Evolutionary conservation across 2,888 invertebrate genomes (phyloP).

Genomic region (Epirrita christyi): DNA sequence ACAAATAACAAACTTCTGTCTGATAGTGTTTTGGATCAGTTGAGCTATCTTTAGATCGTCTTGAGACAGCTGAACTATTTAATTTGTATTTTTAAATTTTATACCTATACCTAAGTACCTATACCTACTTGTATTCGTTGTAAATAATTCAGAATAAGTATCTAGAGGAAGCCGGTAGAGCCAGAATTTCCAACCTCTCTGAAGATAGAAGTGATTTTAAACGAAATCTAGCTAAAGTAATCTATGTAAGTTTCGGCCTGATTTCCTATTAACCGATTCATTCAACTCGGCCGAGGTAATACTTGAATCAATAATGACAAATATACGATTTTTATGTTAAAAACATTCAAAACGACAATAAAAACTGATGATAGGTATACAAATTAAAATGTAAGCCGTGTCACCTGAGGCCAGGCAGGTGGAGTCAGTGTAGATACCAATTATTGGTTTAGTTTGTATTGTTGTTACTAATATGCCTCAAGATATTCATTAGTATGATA

Average conservation of each 20-base stretch:
- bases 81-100: too few relatives aligned
- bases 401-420: constrained; percentile 41
- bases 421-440: constrained; percentile 5
- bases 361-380: constrained; percentile 45
- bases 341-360: constrained; percentile 57
- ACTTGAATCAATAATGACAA: constrained; percentile 28
- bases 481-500: constrained; percentile 32
- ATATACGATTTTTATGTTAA: constrained; percentile 44
- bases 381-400: constrained; percentile 64
- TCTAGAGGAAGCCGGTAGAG: background rate
- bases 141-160: too few relatives aligned
- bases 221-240: background rate
- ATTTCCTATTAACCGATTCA: background rate
- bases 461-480: background rate
- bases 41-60: too few relatives aligned
- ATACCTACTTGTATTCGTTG: too few relatives aligned
- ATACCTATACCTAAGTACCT: too few relatives aligned
- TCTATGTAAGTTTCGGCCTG: background rate
- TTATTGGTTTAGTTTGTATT: constrained; percentile 21
- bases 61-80: too few relatives aligned
- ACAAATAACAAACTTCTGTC: too few relatives aligned
- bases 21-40: too few relatives aligned
- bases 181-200: background rate
- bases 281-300: constrained; percentile 15
- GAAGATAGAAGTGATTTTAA: constrained; percentile 3